Evolutionary conservation across 1,140 invertebrate species (phyloP), one percentile per base, ranked within the genome.

Genomic region (Tribolium castaneum): DNA sequence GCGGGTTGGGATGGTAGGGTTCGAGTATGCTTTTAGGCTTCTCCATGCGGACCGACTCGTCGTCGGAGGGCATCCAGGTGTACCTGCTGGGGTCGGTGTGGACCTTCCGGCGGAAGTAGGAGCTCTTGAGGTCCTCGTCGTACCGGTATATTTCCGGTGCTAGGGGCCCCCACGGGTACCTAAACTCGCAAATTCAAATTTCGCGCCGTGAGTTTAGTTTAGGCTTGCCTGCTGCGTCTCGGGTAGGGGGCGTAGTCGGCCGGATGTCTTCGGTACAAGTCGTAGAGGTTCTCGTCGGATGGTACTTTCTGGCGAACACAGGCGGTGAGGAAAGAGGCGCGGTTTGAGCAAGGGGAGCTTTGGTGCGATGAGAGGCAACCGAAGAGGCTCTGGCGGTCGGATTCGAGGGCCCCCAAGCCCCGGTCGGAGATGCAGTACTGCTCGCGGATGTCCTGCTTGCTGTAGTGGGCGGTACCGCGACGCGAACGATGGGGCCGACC

Each of bases 391-490:
- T 88, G 92, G 86, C 89, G 89, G 80, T 89, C 90, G 80, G 92
- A 89, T 85, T 97, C 96, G 80, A 98, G 91, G 75, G 94, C 94
- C 85, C 95, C 93, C 85, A 97, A 87, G 86, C 96, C 95, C 83
- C 95, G 92, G 86, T 93, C 94, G 83, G 94, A 97, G 87, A 98
- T 96, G 88, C 96, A 98, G 88, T 98, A 98, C 86, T 97, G 94
- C 83, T 96, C 94, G 45, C 93, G 88, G 78, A 95, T 95, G 85
- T 97, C 96, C 87, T 96, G 94, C 82, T 95, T 93, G 19, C 95
- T 97, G 88, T 97, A 97, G 80, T 96, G 90, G 19, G 83, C 78
- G 2, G 82, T 83, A 30, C 80, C 77, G 6, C 81, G 77, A 19
- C 81, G 75, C 84, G 87, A 88, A 85, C 86, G 88, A 84, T 85